A percentile compares a stretch with the other conserved stretches of the same genome.
phyloP scores from a whole-genome alignment of 2,888 invertebrate species.

The Stenchaetothrips biformis region DNA sequence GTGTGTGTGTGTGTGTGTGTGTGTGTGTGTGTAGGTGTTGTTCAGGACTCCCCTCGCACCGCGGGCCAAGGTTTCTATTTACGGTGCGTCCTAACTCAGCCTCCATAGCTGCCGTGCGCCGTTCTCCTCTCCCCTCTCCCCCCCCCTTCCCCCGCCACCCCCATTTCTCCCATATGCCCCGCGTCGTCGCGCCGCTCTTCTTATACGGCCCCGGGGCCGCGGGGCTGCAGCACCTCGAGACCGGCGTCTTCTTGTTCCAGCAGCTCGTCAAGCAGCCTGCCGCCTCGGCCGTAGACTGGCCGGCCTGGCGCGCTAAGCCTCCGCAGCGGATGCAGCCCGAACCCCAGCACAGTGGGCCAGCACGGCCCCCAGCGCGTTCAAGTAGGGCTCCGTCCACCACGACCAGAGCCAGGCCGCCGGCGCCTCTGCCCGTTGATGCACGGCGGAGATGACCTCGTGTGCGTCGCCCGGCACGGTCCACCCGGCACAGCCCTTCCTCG shows the following conservation, averaged over 20 bases:
- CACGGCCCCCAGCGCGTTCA: too few species aligned
- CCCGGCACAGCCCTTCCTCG: background rate
- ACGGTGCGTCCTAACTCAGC: constrained; percentile 22
- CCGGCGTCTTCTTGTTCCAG: background rate
- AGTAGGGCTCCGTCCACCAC: background rate
- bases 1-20: background rate
- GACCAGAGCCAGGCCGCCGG: background rate
- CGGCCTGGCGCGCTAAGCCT: background rate
- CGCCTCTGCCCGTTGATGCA: background rate
- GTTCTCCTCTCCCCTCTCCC: background rate
- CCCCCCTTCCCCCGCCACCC: background rate
- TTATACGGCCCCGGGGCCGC: background rate
- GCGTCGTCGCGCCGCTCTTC: background rate
- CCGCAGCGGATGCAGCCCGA: background rate
- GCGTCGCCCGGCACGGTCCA: background rate
- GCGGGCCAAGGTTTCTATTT: constrained; percentile 19
- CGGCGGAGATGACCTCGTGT: constrained; percentile 1
- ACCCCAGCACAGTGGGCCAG: background rate
- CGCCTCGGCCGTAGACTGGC: background rate
- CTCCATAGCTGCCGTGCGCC: background rate
- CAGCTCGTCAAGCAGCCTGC: background rate
- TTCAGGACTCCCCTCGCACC: background rate
- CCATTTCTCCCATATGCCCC: background rate
- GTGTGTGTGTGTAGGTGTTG: background rate
- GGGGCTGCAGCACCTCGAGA: background rate